Evolutionary conservation across 1,140 invertebrate species (phyloP), one percentile per base, ranked within the genome.

Genomic region (Drosophila kurseongensis): DNA sequence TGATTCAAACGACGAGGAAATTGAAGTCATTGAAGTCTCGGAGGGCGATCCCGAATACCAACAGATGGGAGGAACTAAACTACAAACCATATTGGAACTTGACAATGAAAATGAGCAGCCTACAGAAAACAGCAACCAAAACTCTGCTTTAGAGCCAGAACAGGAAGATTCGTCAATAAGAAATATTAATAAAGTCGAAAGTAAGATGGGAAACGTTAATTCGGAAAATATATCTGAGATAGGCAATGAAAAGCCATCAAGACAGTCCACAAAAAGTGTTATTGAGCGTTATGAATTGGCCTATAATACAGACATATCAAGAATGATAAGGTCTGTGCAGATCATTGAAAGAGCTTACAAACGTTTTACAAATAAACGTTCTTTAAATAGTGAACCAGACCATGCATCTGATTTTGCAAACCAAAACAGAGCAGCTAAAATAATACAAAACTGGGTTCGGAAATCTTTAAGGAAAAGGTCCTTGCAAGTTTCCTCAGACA

Each of bases 11-110:
- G 71, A 82, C n/a, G 65, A 61, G 13, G 65, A 68, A 18, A 68
- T 68, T 3, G 61, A 76, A n/a, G n/a, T 65, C 0, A 50, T 47
- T 16, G 67, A 78, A 44, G 55, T 56, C 0, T 54, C 38, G 10
- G 36, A 47, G 5, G 32, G 56, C 18, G 84, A 77, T 52, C 44
- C 59, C 0, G 77, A 62, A 1, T 84, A 69, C 29, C 58, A 61
- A 16, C 75, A 82, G 16, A 44, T 47, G 10, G 61, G 65, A 10
- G 47, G 18, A 4, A 35, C 62, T 1, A 89, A 83, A 29, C 40
- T 88, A 18, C 83, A 88, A 59, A 88, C 83, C 14, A 88, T 88
- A 13, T 56, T 71, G n/a, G 83, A 88, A 29, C 60, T 77, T 0
- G 50, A 52, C 36, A 88, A 89, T 60, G 83, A 88, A 71, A 74